These are phyloP conservation scores for Podabrus alpinus DNA, from an alignment of 2,888 invertebrate species.

Conservation along the genomic window DNA sequence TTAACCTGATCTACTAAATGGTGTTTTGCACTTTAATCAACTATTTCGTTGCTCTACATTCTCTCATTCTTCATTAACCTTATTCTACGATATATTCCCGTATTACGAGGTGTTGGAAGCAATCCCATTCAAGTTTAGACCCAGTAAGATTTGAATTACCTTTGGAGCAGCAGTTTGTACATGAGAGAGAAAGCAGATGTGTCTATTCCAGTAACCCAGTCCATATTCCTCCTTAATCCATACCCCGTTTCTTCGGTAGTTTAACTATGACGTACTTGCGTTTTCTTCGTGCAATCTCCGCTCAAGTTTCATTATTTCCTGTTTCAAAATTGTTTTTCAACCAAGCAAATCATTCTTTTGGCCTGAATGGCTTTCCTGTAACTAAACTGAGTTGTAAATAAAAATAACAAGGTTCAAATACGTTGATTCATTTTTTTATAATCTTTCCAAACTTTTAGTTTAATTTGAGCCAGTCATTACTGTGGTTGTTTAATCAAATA, in stretches of 20 bases:
- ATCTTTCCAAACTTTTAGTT: too few relatives aligned
- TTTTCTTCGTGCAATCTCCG: too few relatives aligned
- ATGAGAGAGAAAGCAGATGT: not conserved
- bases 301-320: too few relatives aligned
- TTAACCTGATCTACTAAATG: not conserved
- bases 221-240: not conserved
- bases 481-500: too few relatives aligned
- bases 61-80: not conserved
- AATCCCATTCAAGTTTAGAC: not conserved
- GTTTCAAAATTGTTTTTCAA: too few relatives aligned
- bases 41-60: not conserved
- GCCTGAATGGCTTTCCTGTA: too few relatives aligned
- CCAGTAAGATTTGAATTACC: not conserved
- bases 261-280: not conserved
- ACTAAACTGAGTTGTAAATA: too few relatives aligned
- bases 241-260: not conserved
- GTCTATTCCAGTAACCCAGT: not conserved
- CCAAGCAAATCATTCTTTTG: too few relatives aligned
- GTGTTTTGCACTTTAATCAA: not conserved
- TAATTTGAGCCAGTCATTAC: too few relatives aligned
- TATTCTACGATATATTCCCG: not conserved
- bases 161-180: not conserved
- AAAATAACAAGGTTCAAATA: too few relatives aligned
- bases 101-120: not conserved
- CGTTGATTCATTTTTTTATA: too few relatives aligned